Evolutionary conservation across 2,113 vertebrate species (phyloP).

Genomic region (Anoura caudifer): DNA sequence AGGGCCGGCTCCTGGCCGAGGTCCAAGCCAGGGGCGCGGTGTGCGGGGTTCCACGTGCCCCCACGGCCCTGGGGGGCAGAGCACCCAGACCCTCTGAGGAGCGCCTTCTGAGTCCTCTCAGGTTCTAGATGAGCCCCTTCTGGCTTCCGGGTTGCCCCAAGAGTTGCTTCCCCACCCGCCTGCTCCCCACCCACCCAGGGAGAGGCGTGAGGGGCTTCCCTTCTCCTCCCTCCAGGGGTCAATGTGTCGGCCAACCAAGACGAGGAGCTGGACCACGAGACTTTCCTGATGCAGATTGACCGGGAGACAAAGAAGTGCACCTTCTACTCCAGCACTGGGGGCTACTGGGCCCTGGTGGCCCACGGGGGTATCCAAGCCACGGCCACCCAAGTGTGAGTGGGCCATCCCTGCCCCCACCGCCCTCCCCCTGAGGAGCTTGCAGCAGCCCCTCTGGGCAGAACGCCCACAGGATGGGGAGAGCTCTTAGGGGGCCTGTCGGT

Average conservation of each 20-base stretch:
- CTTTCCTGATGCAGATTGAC: conserved; percentile 97
- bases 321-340: conserved; percentile 91
- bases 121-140: not conserved
- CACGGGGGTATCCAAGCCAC: conserved; percentile 94
- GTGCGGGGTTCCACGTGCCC: rapidly evolving
- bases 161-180: not conserved
- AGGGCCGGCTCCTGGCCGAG: not conserved
- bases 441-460: not conserved
- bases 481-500: not conserved
- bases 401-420: rapidly evolving
- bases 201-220: conserved; percentile 2
- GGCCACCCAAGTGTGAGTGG: conserved; percentile 91
- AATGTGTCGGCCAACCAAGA: conserved; percentile 98
- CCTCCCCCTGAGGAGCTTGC: rapidly evolving
- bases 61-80: not conserved
- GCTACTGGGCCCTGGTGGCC: conserved; percentile 94
- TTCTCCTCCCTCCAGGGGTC: conserved; percentile 83
- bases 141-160: not conserved
- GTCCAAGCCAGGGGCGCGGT: not conserved
- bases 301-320: conserved; percentile 90
- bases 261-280: conserved; percentile 93
- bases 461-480: rapidly evolving
- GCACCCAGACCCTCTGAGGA: not conserved
- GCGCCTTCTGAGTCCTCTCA: not conserved
- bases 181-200: not conserved